A percentile compares a stretch with the other conserved stretches of the same genome.
phyloP scores from a whole-genome alignment of 1,140 invertebrate genomes.

The Saccostrea glomerata region DNA sequence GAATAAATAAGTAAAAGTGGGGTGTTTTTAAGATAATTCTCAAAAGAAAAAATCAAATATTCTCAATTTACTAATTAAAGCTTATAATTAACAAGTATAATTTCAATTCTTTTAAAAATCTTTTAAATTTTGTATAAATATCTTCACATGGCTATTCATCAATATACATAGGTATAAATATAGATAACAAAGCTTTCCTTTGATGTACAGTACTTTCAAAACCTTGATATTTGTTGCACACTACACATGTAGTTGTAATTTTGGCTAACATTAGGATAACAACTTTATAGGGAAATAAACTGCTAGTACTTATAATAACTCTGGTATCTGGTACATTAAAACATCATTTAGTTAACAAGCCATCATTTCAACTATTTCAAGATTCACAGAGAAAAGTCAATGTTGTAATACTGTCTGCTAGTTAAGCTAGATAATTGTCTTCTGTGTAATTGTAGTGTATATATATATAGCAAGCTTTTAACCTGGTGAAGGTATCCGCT shows the following conservation, averaged over 20 bases:
- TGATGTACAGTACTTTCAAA: not conserved
- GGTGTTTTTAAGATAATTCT: too few relatives aligned
- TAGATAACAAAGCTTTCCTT: not conserved
- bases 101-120: too few relatives aligned
- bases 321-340: not conserved
- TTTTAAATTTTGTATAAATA: too few relatives aligned
- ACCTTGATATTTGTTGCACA: not conserved
- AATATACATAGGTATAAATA: too few relatives aligned
- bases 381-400: not conserved
- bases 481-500: not conserved
- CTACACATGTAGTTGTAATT: not conserved
- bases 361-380: not conserved
- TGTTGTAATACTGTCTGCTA: slow-evolving; percentile 23
- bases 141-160: too few relatives aligned
- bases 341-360: not conserved
- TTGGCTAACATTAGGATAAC: not conserved
- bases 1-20: not conserved
- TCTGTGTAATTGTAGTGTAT: not conserved
- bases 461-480: not conserved
- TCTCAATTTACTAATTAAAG: too few relatives aligned
- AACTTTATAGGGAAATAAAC: not conserved
- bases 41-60: too few relatives aligned
- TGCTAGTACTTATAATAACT: not conserved
- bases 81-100: too few relatives aligned
- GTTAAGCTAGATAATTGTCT: not conserved